phyloP scores from a whole-genome alignment of 2,888 invertebrate genomes.

The Pterobdella sp. region DNA sequence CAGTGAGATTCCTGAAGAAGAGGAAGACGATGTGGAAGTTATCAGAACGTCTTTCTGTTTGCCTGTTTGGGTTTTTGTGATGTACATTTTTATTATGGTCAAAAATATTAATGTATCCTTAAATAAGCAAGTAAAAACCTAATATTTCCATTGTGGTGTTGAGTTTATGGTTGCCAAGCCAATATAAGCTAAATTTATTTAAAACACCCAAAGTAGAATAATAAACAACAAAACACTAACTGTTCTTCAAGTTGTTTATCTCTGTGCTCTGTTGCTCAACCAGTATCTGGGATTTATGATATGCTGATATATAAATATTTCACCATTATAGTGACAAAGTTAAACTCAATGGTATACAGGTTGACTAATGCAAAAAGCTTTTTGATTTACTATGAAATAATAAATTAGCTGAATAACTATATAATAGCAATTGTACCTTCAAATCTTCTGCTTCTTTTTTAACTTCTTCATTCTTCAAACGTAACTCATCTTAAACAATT shows the following conservation, averaged over 20 bases:
- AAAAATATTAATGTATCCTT: too few relatives aligned
- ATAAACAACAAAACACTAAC: background rate
- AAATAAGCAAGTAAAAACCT: too few relatives aligned
- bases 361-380: too few relatives aligned
- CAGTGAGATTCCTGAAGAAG: background rate
- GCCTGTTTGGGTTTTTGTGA: background rate
- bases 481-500: background rate
- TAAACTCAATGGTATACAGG: too few relatives aligned
- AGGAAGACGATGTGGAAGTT: background rate
- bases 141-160: too few relatives aligned
- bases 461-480: background rate
- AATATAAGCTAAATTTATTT: background rate
- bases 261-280: background rate
- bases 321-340: too few relatives aligned
- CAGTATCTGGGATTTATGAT: background rate
- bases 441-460: background rate
- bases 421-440: too few relatives aligned
- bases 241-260: background rate
- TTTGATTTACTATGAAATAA: too few relatives aligned
- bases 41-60: background rate
- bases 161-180: too few relatives aligned
- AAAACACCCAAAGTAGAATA: background rate
- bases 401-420: too few relatives aligned
- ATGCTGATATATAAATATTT: background rate
- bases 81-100: too few relatives aligned